Percentiles rank a stretch among this genome's conserved stretches.
Evolutionary conservation across 2,888 invertebrate genomes (phyloP).

Genomic region (Agrilus cyanescens): DNA sequence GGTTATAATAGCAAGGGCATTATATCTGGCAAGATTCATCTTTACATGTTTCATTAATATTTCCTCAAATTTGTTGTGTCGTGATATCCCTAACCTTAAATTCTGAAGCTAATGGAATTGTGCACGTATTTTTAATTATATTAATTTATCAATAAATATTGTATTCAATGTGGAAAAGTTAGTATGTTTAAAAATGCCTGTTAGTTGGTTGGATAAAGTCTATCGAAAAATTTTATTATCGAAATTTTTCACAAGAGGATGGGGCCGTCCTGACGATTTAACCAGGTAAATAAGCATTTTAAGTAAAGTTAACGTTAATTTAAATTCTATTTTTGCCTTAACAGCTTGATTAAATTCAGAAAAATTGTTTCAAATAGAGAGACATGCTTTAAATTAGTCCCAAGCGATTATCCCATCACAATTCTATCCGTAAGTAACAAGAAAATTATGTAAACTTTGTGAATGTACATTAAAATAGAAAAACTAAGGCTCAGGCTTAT

Average conservation of each 20-base stretch:
- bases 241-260: constrained; percentile 90
- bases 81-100: too few species aligned
- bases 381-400: constrained; percentile 69
- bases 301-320: constrained; percentile 2
- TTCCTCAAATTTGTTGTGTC: too few species aligned
- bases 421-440: constrained; percentile 67
- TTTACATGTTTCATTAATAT: too few species aligned
- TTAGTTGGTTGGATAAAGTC: constrained; percentile 55
- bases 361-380: constrained; percentile 77
- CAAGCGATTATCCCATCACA: constrained; percentile 70
- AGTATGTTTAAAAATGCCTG: constrained; percentile 21
- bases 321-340: constrained; percentile 30
- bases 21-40: too few species aligned
- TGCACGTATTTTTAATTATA: too few species aligned
- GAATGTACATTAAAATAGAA: too few species aligned
- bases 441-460: too few species aligned
- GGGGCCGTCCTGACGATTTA: constrained; percentile 89
- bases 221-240: constrained; percentile 80
- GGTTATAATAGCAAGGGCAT: too few species aligned
- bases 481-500: too few species aligned
- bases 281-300: constrained; percentile 44
- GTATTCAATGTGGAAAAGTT: too few species aligned
- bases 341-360: constrained; percentile 81
- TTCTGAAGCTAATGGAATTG: too few species aligned
- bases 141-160: too few species aligned